Evolutionary conservation across 1,140 invertebrate genomes (phyloP), one percentile per base, ranked within the genome.

Genomic region (Aethina tumida): DNA sequence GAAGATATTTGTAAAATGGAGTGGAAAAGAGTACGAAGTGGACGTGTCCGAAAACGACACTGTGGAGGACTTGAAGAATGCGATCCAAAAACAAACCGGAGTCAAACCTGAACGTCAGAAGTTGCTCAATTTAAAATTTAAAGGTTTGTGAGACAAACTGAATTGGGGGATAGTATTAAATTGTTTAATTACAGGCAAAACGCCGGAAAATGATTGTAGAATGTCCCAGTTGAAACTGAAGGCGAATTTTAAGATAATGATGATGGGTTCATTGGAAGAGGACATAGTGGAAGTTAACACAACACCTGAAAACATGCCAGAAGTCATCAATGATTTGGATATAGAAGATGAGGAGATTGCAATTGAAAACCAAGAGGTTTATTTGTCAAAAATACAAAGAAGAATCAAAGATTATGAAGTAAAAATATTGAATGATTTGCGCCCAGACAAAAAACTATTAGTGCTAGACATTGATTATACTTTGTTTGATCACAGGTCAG

Each of bases 401-500:
- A 67, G 89, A 51, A 77, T 96, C n/a, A 73, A 79, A 43, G 79
- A 88, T 22, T 94, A 94, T 59, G 76, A 86, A 58, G 80, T 96
- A 19, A 79, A 79, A 24, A 71, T 90, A 35, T 42, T 95, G 10
- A 90, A 88, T 68, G 74, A 82, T 37, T 75, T 87, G 5, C 65
- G 92, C 24, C 70, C 74, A 5, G 80, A 77, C 19, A 97, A 92
- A 61, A 94, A 95, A 54, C 66, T 97, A 6, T 66, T 98, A 2
- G 93, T 98, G 0, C 64, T 98, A 17, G 94, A 98, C 58, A 95
- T 98, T 56, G 94, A 98, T 64, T 97, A 98, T 54, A 98, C 93
- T 5, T 63, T 97, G 7, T 96, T 95, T 63, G 93, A 97, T 69
- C 92, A 97, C 58, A 77, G 84, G 60, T 96, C 92, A 16, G 74